Evolutionary conservation across 2,797 vertebrate genomes (phyloP).

Genomic region (Sternarchorhynchus goeldii): DNA sequence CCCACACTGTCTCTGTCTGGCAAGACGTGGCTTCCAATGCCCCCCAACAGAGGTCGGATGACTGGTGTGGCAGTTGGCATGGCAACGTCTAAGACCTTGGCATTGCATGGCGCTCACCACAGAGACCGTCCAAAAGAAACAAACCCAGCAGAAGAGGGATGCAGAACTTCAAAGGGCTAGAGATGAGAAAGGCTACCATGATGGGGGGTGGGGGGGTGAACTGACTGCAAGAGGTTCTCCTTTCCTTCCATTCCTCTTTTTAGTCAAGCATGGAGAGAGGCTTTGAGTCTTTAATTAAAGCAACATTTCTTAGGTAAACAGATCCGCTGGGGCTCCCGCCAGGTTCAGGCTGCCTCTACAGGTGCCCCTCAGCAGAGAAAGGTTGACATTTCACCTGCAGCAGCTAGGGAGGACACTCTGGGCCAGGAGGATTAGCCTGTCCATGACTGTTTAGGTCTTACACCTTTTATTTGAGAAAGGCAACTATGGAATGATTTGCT

Average conservation of each 20-base stretch:
- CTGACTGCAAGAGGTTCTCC: constrained; percentile 20
- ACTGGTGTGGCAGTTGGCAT: constrained; percentile 31
- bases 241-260: constrained; percentile 64
- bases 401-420: constrained; percentile 2
- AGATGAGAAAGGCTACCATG: constrained; percentile 22
- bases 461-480: background rate
- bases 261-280: constrained; percentile 64
- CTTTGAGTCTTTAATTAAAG: constrained; percentile 72
- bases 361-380: constrained; percentile 62
- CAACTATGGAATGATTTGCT: no score
- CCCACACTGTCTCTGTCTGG: constrained; percentile 31
- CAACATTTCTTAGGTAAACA: constrained; percentile 74
- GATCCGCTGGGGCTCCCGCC: constrained; percentile 64
- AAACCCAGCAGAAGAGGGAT: constrained; percentile 32
- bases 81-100: constrained; percentile 20
- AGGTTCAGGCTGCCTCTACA: constrained; percentile 57
- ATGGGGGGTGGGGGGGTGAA: constrained; percentile 3
- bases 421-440: background rate
- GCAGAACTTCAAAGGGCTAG: constrained; percentile 47
- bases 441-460: background rate
- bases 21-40: constrained; percentile 27
- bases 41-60: constrained; percentile 14
- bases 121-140: constrained; percentile 31
- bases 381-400: constrained; percentile 59
- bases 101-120: constrained; percentile 6